Conservation (phyloP, 2,113 vertebrate species). For the Pagrus major region DNA sequence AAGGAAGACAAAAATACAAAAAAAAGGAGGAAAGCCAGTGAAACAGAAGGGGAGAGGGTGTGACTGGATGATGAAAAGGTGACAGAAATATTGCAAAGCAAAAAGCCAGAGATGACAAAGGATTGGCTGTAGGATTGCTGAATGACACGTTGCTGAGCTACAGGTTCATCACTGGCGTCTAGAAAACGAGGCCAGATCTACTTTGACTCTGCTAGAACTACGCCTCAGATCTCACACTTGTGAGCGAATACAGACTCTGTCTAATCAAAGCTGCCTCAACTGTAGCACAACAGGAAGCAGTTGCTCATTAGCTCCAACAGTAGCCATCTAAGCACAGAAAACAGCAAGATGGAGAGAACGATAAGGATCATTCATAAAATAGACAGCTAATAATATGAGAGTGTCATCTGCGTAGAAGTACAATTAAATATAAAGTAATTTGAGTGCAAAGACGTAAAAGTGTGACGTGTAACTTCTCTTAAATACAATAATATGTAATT, state of each 20-base stretch:
- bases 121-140: neutral
- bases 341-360: neutral
- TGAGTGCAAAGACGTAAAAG: neutral
- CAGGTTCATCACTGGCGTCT: neutral
- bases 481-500: no score
- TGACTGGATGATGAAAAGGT: neutral
- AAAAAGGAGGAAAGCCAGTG: neutral
- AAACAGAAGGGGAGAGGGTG: neutral
- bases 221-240: conserved; percentile 40
- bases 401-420: neutral
- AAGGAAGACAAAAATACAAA: neutral
- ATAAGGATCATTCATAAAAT: neutral
- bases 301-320: conserved; percentile 42
- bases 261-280: conserved; percentile 61
- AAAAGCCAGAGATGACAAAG: neutral
- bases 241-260: conserved; percentile 23
- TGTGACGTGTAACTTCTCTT: no score
- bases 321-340: conserved; percentile 2
- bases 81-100: neutral
- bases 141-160: conserved; percentile 23
- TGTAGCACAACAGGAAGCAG: neutral
- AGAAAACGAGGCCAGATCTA: conserved; percentile 30
- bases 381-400: neutral
- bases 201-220: conserved; percentile 14
- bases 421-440: neutral